Conservation (phyloP, 2,797 vertebrate genomes). For the Ctenochaetus hawaiiensis region DNA sequence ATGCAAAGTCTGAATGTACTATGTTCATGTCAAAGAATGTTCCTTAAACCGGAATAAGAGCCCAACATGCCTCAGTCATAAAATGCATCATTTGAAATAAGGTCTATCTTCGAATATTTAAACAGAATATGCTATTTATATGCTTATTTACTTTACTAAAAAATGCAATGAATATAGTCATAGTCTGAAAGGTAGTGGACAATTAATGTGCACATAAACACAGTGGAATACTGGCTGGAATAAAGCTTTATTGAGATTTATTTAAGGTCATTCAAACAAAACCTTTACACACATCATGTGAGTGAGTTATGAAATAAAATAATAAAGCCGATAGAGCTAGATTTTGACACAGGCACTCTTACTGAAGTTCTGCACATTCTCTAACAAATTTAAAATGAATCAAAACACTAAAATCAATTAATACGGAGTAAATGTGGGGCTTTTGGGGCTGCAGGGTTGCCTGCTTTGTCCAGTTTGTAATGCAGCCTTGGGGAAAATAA, state of each 20-base stretch:
- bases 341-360: not conserved
- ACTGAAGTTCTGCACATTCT: not conserved
- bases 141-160: no score
- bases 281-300: not conserved
- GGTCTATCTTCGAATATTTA: no score
- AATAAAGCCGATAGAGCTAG: not conserved
- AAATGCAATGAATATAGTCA: no score
- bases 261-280: conserved; percentile 9
- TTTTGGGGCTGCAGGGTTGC: not conserved
- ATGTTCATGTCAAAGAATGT: no score
- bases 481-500: conserved; percentile 13
- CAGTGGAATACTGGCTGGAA: not conserved
- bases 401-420: conserved; percentile 7
- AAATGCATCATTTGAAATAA: no score
- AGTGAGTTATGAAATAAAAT: not conserved
- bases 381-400: conserved; percentile 1
- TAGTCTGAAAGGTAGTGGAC: no score
- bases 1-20: no score
- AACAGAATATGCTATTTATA: no score
- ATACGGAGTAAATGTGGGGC: not conserved
- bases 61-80: no score
- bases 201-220: no score
- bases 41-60: no score
- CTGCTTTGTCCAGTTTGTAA: conserved; percentile 1
- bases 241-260: not conserved